Conservation (phyloP, 2,888 invertebrate genomes). For the Carpatolechia fugitivella region DNA sequence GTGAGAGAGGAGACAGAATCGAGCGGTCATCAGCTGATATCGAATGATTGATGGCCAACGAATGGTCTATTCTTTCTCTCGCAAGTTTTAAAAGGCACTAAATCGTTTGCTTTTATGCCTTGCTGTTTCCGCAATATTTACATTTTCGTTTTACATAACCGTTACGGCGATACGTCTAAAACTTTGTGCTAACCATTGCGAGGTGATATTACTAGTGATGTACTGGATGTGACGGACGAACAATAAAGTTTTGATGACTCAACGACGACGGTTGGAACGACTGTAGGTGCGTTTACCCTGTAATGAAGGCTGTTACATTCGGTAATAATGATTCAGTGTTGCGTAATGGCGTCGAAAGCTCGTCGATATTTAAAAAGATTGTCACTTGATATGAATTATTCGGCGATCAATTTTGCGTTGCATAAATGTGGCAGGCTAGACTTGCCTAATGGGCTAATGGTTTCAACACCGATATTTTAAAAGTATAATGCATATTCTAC, state of each 20-base stretch:
- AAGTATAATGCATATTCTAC: too few relatives aligned
- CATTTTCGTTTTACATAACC: slow-evolving; percentile 48
- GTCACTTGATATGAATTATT: slow-evolving; percentile 32
- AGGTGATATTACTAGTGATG: slow-evolving; percentile 13
- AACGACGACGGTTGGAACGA: slow-evolving; percentile 32
- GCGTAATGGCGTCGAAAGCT: slow-evolving; percentile 41
- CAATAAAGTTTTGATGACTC: slow-evolving; percentile 52
- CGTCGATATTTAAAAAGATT: slow-evolving; percentile 37
- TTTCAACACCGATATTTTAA: not conserved
- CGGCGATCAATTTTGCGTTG: slow-evolving; percentile 41
- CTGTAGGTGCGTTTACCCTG: slow-evolving; percentile 29
- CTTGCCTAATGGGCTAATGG: not conserved
- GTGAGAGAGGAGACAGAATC: slow-evolving; percentile 5
- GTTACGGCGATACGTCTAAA: slow-evolving; percentile 31
- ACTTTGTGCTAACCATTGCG: slow-evolving; percentile 14
- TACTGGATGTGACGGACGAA: slow-evolving; percentile 46
- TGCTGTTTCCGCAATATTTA: slow-evolving; percentile 47
- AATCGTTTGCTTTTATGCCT: slow-evolving; percentile 24
- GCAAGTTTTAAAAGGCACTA: slow-evolving; percentile 27
- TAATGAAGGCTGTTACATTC: slow-evolving; percentile 39
- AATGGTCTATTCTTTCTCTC: slow-evolving; percentile 28
- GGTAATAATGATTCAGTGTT: slow-evolving; percentile 56
- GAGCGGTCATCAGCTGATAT: not conserved
- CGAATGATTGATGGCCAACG: slow-evolving; percentile 31
- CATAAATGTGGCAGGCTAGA: slow-evolving; percentile 31